phyloP scores from a whole-genome alignment of 2,113 vertebrate genomes.

The Physeter macrocephalus region DNA sequence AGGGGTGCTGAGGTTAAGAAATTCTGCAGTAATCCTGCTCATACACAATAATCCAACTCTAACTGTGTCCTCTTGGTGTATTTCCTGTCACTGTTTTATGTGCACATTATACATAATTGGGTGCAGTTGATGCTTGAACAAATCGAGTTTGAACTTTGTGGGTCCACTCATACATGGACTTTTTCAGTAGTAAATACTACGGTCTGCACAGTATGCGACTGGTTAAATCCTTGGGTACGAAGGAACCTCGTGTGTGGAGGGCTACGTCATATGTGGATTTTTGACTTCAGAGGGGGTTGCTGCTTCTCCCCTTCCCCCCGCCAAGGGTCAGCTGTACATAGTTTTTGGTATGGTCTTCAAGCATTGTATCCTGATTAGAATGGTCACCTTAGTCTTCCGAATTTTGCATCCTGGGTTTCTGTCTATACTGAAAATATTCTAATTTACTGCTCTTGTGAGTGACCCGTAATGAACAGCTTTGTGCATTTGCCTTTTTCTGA shows the following conservation, averaged over 20 bases:
- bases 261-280: not conserved
- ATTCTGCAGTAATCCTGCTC: rapidly evolving
- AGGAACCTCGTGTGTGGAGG: not conserved
- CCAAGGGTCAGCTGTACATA: not conserved
- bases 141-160: not conserved
- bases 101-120: not conserved
- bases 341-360: not conserved
- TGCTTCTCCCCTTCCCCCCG: not conserved
- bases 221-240: not conserved
- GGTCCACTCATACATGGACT: not conserved
- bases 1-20: not conserved
- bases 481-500: not conserved
- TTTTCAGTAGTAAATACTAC: no score
- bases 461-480: not conserved
- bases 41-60: rapidly evolving
- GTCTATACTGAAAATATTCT: not conserved
- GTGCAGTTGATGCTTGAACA: not conserved
- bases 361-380: not conserved
- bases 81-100: not conserved
- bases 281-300: not conserved
- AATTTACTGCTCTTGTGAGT: not conserved
- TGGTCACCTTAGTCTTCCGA: not conserved
- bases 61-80: rapidly evolving
- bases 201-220: no score
- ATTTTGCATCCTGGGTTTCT: not conserved